Base-by-base conservation (phyloP, 2,888 invertebrate species). In the Eupithecia subfuscata region DNA sequence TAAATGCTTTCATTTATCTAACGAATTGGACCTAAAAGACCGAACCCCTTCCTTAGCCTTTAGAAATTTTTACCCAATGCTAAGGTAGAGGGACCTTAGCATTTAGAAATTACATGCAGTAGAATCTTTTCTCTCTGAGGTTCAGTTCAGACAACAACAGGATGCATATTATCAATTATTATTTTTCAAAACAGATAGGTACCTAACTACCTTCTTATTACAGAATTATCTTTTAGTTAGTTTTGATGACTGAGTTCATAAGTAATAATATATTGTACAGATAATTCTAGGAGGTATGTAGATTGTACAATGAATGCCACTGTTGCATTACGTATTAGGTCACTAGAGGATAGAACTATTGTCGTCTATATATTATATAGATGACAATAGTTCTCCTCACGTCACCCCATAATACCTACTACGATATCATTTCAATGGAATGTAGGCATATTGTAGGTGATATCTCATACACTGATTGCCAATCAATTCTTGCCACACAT, bases 401-500 rank as follows among this genome's bases (percentile, higher is more conserved):
- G 78, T 79, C 81, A 81, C 69, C 70, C 48, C 30, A 65, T 72
- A 85, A 60, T 30, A 63, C 60, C 25, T 34, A 16, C 85, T 84
- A 83, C 82, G 84, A 86, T 83, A 87, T 84, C 83, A 82, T 86
- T 84, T 12, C 85, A 84, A 73, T 76, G 86, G 88, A 88, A 90
- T 89, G 87, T 86, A 85, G 84, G 88, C 88, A 89, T 87, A 89
- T 84, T 88, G 88, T 86, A 85, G 64, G 37, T 48, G 45, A 12
- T 37, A 37, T 65, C 14, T 37, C 18, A 12, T 22, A 25, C 56
- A 56, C 56, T 25, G 56, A 56, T 56, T 56, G 56, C 56, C 56
- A 56, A 56, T 12, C 22, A 56, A 25, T 25, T 4, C 22, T 22
- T 12, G 56, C 22, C 56, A 56, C 12, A 22, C 22, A 22, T 52